These are phyloP conservation scores for Rhingia campestris DNA, from an alignment of 2,888 invertebrate species.

Conservation along the genomic window DNA sequence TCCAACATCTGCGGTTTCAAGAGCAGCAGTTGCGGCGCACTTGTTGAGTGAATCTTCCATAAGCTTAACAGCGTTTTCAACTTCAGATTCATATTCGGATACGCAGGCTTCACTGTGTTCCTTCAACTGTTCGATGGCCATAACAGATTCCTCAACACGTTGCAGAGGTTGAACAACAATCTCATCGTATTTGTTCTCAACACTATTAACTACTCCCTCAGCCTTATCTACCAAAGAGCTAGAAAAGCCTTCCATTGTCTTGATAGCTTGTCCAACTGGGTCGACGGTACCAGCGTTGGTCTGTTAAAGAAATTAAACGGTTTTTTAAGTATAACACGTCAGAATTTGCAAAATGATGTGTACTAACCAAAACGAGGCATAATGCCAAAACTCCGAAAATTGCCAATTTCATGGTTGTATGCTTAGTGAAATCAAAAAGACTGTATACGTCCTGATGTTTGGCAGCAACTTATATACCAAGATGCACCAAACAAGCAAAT, in stretches of 20 bases:
- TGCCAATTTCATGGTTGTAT: slow-evolving; percentile 10
- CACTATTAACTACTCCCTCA: slow-evolving; percentile 64
- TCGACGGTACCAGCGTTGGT: slow-evolving; percentile 1
- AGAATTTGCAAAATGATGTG: neutral
- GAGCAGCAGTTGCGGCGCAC: slow-evolving; percentile 7
- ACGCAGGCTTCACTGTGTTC: slow-evolving; percentile 64
- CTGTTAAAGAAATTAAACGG: neutral
- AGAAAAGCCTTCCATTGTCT: slow-evolving; percentile 7
- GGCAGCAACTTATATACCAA: neutral
- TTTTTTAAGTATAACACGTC: neutral
- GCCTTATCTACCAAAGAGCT: neutral
- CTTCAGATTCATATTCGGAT: neutral
- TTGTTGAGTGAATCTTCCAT: neutral
- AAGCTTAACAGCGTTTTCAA: neutral
- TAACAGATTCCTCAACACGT: slow-evolving; percentile 76
- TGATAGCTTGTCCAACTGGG: neutral
- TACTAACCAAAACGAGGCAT: slow-evolving; percentile 19
- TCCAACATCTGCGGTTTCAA: neutral
- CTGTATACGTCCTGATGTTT: neutral
- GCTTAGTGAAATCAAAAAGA: neutral
- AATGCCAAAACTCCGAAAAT: slow-evolving; percentile 14
- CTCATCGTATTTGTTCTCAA: slow-evolving; percentile 76
- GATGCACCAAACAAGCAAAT: neutral
- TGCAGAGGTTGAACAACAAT: slow-evolving; percentile 77
- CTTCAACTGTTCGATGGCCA: slow-evolving; percentile 75